Percentiles rank a stretch among this genome's conserved stretches.
Evolutionary conservation across 2,113 vertebrate genomes (phyloP).

Genomic region (Rana temporaria): DNA sequence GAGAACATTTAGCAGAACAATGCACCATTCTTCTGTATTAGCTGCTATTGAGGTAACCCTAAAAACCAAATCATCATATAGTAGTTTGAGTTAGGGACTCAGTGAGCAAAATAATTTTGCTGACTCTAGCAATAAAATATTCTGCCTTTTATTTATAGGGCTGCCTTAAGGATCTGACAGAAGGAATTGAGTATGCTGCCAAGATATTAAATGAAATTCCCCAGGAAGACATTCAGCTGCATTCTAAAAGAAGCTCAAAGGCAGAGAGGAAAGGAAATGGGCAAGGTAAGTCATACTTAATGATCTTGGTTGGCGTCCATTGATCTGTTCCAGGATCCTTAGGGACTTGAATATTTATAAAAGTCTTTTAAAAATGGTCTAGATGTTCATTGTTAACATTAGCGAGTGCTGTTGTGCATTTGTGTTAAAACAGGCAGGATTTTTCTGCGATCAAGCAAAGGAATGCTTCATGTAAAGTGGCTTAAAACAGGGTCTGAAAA

Average conservation of each 20-base stretch:
- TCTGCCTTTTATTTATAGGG: conserved; percentile 72
- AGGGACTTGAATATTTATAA: conserved; percentile 57
- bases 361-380: conserved; percentile 61
- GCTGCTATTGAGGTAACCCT: conserved; percentile 47
- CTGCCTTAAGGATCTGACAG: conserved; percentile 72
- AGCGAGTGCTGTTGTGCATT: conserved; percentile 19
- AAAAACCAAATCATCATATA: conserved; percentile 46
- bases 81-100: conserved; percentile 62
- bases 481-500: conserved; percentile 6
- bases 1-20: conserved; percentile 35
- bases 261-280: conserved; percentile 67
- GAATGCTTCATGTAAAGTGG: conserved; percentile 13
- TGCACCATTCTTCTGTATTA: conserved; percentile 3
- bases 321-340: conserved; percentile 64
- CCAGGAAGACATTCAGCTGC: conserved; percentile 68
- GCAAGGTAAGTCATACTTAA: conserved; percentile 70
- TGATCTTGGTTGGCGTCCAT: conserved; percentile 58
- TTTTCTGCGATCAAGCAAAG: conserved; percentile 30
- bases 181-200: conserved; percentile 70
- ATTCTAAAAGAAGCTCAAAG: conserved; percentile 67
- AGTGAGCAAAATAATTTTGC: conserved; percentile 64
- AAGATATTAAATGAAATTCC: conserved; percentile 76
- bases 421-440: conserved; percentile 1
- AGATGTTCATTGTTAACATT: conserved; percentile 54
- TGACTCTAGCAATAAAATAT: conserved; percentile 68